Base-by-base conservation (phyloP, 2,113 vertebrate genomes). In the Blennius ocellaris region DNA sequence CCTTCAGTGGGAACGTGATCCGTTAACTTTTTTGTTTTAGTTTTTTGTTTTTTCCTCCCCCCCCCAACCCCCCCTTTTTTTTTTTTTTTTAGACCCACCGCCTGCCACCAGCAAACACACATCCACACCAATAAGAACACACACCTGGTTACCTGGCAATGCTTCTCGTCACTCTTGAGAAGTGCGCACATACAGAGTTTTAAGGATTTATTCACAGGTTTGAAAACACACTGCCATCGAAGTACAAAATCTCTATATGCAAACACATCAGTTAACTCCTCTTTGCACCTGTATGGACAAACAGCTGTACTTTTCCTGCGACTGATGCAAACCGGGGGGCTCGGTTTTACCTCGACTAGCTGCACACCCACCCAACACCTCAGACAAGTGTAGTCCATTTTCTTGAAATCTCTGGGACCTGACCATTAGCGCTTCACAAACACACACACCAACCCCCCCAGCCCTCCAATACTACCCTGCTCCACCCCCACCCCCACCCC, bases 41-140 rank as follows among this genome's bases (percentile, higher is more conserved):
- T n/a, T n/a, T 65, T 56, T 59, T 9, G 30, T 2, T 30, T 30
- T 30, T 30, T 30, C 4, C 4, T 30, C 21, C 21, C 4, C 21
- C 4, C 21, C 21, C 21, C 21, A 30, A 30, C 40, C 50, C 30
- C 17, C 12, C 39, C 11, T 56, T 43, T 44, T 10, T 44, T 45
- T 17, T 8, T 10, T 82, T 40, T 51, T 11, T 54, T 30, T 47
- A 63, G 9, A 69, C 43, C 66, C 12, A 47, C 14, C 48, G 39
- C 39, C 78, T 47, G 44, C 84, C 85, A 86, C 83, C 83, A 87
- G 83, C 87, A 82, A 73, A 59, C 21, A 60, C 64, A 75, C 56
- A 49, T 54, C 14, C 17, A 30, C 61, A 50, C 58, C 72, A 53
- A 36, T 47, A 71, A 15, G 78, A 54, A 72, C 52, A 85, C 57